phyloP scores from a whole-genome alignment of 2,888 invertebrate species.

The Polydesmus complanatus region DNA sequence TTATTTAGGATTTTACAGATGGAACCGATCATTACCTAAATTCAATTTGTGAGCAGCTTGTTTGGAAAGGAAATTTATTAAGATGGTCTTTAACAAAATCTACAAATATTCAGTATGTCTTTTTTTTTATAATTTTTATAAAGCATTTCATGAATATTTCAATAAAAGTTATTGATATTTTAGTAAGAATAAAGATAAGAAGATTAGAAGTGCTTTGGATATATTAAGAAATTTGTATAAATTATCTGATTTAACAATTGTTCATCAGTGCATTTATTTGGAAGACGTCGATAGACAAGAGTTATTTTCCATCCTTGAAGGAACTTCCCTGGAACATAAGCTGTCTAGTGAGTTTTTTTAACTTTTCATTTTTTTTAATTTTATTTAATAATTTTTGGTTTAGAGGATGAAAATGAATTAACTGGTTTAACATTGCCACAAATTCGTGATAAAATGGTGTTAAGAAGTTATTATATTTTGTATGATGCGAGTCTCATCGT shows the following conservation, averaged over 20 bases:
- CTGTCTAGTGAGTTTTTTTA: background rate
- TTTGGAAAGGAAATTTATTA: slow-evolving; percentile 8
- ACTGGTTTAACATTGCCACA: background rate
- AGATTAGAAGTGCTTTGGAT: background rate
- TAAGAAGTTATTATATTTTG: background rate
- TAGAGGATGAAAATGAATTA: background rate
- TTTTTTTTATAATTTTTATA: too few relatives aligned
- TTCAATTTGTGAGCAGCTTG: slow-evolving; percentile 1
- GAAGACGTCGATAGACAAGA: background rate
- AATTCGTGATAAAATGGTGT: background rate
- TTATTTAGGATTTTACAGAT: background rate
- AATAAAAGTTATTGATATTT: too few relatives aligned
- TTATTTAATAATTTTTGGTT: background rate
- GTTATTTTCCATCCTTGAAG: background rate
- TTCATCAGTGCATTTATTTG: background rate
- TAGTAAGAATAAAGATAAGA: background rate
- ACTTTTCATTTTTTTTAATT: background rate
- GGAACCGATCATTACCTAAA: slow-evolving; percentile 1
- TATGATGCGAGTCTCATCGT: background rate
- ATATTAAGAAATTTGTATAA: background rate
- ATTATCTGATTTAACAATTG: background rate
- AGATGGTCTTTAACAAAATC: background rate
- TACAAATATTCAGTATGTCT: too few relatives aligned
- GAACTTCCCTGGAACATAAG: background rate
- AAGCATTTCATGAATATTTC: background rate